Conservation (phyloP, 2,113 vertebrate genomes). For the Myrmophylax atrothorax region DNA sequence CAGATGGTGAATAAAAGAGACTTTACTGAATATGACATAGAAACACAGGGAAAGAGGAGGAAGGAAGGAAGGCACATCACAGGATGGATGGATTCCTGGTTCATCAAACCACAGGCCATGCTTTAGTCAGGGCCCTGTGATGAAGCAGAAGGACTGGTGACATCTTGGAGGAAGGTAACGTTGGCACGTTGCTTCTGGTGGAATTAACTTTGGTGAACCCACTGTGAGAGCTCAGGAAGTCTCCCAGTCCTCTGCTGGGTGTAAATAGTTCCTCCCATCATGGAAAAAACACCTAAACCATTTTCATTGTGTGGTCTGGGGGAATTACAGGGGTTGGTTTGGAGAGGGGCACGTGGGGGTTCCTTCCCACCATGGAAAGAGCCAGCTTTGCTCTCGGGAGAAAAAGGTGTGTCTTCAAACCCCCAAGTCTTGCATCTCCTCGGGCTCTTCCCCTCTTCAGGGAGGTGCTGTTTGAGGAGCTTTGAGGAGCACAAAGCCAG, state of each 20-base stretch:
- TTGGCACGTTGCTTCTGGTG: fast-evolving
- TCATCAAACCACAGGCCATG: conserved; percentile 12
- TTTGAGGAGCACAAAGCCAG: not conserved
- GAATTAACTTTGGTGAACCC: not conserved
- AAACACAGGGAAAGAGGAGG: conserved; percentile 19
- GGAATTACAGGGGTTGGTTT: not conserved
- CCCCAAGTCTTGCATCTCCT: not conserved
- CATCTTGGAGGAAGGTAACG: not conserved
- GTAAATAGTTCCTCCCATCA: not conserved
- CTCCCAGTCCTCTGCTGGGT: not conserved
- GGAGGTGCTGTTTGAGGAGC: not conserved
- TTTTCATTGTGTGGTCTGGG: not conserved
- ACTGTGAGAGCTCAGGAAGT: not conserved
- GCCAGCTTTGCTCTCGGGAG: not conserved
- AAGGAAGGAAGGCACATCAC: conserved; percentile 18
- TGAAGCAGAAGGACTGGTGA: not conserved
- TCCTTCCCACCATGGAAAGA: not conserved
- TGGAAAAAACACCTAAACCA: not conserved
- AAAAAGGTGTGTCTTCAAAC: not conserved
- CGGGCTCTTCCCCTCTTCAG: not conserved
- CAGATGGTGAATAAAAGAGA: conserved; percentile 68
- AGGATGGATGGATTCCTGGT: conserved; percentile 11
- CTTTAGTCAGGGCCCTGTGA: not conserved
- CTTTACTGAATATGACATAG: conserved; percentile 42
- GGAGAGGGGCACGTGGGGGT: not conserved